Evolutionary conservation across 2,888 invertebrate genomes (phyloP), one percentile per base, ranked within the genome.

Genomic region (Pseudanteris insignis): DNA sequence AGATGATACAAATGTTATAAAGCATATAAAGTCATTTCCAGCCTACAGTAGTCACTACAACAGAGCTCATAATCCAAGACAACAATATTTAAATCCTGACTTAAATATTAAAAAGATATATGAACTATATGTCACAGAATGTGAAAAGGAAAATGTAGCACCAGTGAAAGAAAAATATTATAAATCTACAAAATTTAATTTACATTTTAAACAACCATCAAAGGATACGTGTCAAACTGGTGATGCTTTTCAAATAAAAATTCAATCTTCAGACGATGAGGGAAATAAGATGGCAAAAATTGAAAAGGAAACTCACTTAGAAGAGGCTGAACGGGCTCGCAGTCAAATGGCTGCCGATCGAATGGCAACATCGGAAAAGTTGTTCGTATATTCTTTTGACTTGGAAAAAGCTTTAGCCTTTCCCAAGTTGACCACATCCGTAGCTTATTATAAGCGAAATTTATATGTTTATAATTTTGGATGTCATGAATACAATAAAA

Each of bases 391-490:
- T n/a, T 48, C 63, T 18, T 60, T 64, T 55, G 61, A 67, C 55
- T 41, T 67, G 30, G 62, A 67, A 53, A 67, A 68, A 54, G 66
- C 64, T 28, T 46, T 64, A 12, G 66, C 67, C 18, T 67, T 62
- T 62, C 66, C 71, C 14, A 68, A 65, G 47, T 51, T 72, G n/a
- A 63, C 65, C 9, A 62, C 65, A 53, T 70, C 67, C 8, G 32
- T 67, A 41, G 71, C 71, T 1, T 70, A 72, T 65, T 71, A 71
- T 50, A 71, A 71, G 57, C 50, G 68, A 43, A 72, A 72, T 48
- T 65, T 65, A 66, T 69, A 70, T 37, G 61, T 68, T 11, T 66
- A 62, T 44, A 73, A 71, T 38, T 67, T 33, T 14, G 33, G 33
- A 8, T 14, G 18, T 21, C 34, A 36, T 36, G n/a, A n/a, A 2